Evolutionary conservation across 1,140 invertebrate species (phyloP), one percentile per base, ranked within the genome.

Genomic region (Sinella curviseta): DNA sequence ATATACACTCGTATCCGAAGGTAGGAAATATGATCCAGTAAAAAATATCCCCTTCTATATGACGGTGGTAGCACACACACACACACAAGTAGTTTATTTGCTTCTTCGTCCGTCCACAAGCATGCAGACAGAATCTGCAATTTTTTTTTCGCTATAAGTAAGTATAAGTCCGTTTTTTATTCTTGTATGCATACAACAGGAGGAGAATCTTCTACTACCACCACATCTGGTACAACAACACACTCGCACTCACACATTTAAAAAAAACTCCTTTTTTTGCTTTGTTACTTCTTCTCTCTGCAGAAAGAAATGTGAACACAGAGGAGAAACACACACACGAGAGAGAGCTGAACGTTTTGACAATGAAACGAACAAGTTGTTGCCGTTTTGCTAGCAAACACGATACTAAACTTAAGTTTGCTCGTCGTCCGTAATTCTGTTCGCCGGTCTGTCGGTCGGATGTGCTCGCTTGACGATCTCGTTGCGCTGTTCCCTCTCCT

Each of bases 381-480:
- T 79, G 78, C 78, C 78, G 78, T 79, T 79, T 48, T 73, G 73
- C 70, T 75, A 75, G 73, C 78, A 48, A 79, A 35, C 78, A 75
- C 54, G 78, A 79, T 39, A 79, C 78, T 79, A 67, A 79, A 36
- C 33, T 34, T 36, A 12, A 34, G 74, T 30, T 31, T 31, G 65
- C 3, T 70, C 65, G 26, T 70, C 65, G 65, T 33, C 65, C 65
- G 65, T 70, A 70, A 70, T 33, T 70, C 65, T 70, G 28, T 24
- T 33, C 65, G 65, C 65, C 65, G 65, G 65, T 70, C 65, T 24
- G 65, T 70, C 65, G 65, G 65, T 70, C 65, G 65, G 65, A 70
- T 70, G 65, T 17, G 65, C 65, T 70, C 65, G 65, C 65, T 60
- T 26, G 57, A 60, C 65, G 65, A 70, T 70, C 65, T 70, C 65